Conservation (phyloP, 2,888 invertebrate genomes). For the Glyphotaelius pellucidus region DNA sequence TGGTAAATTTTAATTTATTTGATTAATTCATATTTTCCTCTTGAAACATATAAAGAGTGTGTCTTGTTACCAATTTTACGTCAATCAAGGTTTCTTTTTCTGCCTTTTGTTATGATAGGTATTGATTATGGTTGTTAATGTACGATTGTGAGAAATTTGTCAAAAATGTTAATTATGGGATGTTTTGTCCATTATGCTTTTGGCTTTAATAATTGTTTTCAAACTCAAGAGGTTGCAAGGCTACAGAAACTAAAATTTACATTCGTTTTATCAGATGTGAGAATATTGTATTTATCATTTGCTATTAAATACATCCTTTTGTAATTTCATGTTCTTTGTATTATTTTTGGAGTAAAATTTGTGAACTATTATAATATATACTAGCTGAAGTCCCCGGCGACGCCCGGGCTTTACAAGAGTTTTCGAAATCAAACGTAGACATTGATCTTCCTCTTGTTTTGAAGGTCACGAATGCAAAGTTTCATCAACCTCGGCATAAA, state of each 20-base stretch:
- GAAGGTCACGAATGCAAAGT: no score
- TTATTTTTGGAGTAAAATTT: slow-evolving; percentile 35
- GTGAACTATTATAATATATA: no score
- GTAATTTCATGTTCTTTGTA: slow-evolving; percentile 58
- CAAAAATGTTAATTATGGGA: slow-evolving; percentile 31
- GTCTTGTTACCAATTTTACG: slow-evolving; percentile 26
- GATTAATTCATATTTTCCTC: not conserved
- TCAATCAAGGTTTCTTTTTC: not conserved
- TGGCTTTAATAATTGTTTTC: slow-evolving; percentile 60
- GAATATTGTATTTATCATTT: slow-evolving; percentile 65
- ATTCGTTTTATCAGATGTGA: slow-evolving; percentile 55
- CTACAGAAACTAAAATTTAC: slow-evolving; percentile 42
- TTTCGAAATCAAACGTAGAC: no score
- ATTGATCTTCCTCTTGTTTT: no score
- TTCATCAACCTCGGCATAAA: no score
- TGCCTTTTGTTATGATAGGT: not conserved
- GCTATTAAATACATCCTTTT: slow-evolving; percentile 66
- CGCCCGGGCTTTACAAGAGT: no score
- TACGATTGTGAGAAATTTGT: slow-evolving; percentile 55
- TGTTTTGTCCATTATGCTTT: slow-evolving; percentile 51
- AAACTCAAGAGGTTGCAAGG: slow-evolving; percentile 58
- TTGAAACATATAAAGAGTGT: not conserved
- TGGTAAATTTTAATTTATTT: not conserved
- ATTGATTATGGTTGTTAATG: slow-evolving; percentile 49
- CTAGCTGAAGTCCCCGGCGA: no score